These are phyloP conservation scores for Nymphalis urticae DNA, from an alignment of 2,888 invertebrate genomes.

Conservation along the genomic window DNA sequence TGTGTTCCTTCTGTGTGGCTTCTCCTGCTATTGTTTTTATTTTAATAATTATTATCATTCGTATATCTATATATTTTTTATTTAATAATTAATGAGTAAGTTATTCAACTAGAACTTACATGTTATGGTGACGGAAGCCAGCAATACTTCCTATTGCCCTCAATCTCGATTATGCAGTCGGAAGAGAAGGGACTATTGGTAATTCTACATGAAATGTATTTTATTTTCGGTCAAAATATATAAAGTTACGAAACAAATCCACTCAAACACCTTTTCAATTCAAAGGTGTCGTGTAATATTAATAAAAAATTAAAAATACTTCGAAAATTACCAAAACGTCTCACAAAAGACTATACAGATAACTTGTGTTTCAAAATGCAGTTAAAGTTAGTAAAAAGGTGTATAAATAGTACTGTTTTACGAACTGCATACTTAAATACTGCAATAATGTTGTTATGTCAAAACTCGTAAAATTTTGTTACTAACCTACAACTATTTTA, in stretches of 20 bases:
- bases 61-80: too few species aligned
- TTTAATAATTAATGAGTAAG: background rate
- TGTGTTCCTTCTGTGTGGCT: too few species aligned
- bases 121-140: constrained; percentile 35
- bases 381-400: constrained; percentile 20
- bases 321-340: background rate
- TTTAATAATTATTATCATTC: too few species aligned
- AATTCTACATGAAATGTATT: background rate
- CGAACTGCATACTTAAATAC: background rate
- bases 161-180: constrained; percentile 23
- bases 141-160: constrained; percentile 31
- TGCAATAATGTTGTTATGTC: constrained; percentile 5
- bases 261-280: background rate
- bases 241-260: background rate
- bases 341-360: constrained; percentile 7
- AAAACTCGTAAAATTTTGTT: background rate
- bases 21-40: too few species aligned
- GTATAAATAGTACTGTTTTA: constrained; percentile 1
- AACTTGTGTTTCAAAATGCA: constrained; percentile 10
- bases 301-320: constrained; percentile 11
- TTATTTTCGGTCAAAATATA: background rate
- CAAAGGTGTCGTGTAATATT: background rate
- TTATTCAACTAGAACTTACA: constrained; percentile 12
- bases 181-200: constrained; percentile 11
- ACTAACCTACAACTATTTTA: background rate